Percentiles rank a stretch among this genome's conserved stretches.
phyloP scores from a whole-genome alignment of 2,888 invertebrate genomes.

The Troides aeacus region DNA sequence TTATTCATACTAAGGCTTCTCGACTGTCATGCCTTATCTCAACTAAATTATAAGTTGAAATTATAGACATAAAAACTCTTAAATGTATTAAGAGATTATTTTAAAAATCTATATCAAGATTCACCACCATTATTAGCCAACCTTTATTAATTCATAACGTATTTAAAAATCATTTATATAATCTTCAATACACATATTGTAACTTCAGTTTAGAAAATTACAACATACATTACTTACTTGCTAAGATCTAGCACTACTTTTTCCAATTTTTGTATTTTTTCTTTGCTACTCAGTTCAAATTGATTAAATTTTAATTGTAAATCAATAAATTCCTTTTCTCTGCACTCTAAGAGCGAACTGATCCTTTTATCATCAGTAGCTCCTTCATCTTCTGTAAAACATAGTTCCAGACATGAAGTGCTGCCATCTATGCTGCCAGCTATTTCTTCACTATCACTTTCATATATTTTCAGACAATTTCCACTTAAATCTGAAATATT shows the following conservation, averaged over 20 bases:
- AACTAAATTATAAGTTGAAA: no score
- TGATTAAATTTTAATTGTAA: conserved; percentile 78
- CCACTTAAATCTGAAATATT: conserved; percentile 63
- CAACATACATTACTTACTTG: conserved; percentile 67
- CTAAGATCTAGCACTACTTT: conserved; percentile 82
- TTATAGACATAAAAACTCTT: no score
- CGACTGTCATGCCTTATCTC: no score
- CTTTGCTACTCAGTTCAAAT: conserved; percentile 66
- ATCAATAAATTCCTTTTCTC: conserved; percentile 72
- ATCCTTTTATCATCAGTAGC: conserved; percentile 59
- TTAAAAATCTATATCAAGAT: no score
- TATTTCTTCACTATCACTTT: conserved; percentile 74
- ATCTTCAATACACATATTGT: not conserved
- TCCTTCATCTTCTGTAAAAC: conserved; percentile 73
- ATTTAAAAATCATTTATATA: no score
- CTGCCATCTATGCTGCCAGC: conserved; percentile 74
- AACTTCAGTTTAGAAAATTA: not conserved
- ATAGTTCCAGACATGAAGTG: conserved; percentile 72
- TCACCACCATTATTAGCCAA: no score
- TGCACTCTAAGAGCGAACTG: conserved; percentile 60
- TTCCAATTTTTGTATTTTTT: conserved; percentile 72
- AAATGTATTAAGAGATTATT: no score
- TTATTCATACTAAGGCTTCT: no score
- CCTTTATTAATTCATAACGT: no score
- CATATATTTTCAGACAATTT: conserved; percentile 70